Base-by-base conservation (phyloP, 2,113 vertebrate species). In the Azemiops feae region DNA sequence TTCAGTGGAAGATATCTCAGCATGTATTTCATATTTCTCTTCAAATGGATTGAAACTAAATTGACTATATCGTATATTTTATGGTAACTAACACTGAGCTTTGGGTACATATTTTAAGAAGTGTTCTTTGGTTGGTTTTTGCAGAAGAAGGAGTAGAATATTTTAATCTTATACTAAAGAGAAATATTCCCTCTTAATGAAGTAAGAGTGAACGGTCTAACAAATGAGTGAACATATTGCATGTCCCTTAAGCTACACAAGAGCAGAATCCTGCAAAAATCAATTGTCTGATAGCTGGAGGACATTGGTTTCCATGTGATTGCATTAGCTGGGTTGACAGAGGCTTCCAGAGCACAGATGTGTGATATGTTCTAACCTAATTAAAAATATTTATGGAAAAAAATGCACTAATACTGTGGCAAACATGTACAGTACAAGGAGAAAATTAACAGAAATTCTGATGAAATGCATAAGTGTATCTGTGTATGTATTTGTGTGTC, bases 261-360 rank as follows among this genome's bases (percentile, higher is more conserved):
- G 95, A 97, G 94, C 95, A 96, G 96, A 97, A 96, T 97, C 95
- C 96, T 95, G 93, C 89, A 96, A 96, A 97, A 97, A 97, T 97
- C 96, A 96, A 97, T 97, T 96, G 96, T 97, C 95, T 97, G 94
- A 96, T 96, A 93, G 95, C 95, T 95, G 96, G 95, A 97, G 96
- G 97, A 96, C 96, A 97, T 93, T 1, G 85, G 88, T 93, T 96
- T 97, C 96, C 95, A 95, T 95, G 92, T 97, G 96, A 97, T 96
- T 97, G 96, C 97, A 95, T 97, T 96, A 97, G 88, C 94, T 97
- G 96, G 94, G 92, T 97, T 97, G 91, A 96, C 92, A 96, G 95
- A 96, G 94, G 93, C 94, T 97, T 95, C 88, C 53, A 96, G 95
- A 96, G 34, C 43, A 2, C 93, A 96, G 90, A 95, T 93, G 93